Evolutionary conservation across 2,888 invertebrate genomes (phyloP), one percentile per base, ranked within the genome.

Genomic region (Sinohyriopsis cumingii): DNA sequence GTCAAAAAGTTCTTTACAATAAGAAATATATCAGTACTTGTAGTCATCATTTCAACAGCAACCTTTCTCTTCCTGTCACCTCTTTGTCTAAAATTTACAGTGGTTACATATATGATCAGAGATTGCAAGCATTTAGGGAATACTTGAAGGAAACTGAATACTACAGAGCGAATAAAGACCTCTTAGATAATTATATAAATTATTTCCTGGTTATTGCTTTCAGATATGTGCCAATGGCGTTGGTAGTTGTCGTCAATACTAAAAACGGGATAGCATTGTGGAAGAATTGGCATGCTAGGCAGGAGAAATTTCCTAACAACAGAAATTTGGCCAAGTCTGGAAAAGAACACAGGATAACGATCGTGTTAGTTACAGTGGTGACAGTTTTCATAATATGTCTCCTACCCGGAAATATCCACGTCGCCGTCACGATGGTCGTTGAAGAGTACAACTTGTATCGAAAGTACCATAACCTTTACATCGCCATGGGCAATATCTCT

Each of bases 401-500:
- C 18, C n/a, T 75, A 0, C 77, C 77, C 4, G 77, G 78, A 1
- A 72, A 74, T 60, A 22, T 73, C 33, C 45, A 78, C 3, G 60
- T 77, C 2, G 54, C 77, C 5, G 55, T 55, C 4, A 69, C 73
- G 19, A 56, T 63, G 3, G n/a, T 68, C n/a, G 53, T 68, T n/a
- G 65, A 68, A 7, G 72, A 67, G 55, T 80, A 76, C 55, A 59
- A 62, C n/a, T 74, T 77, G 66, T 74, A 75, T 65, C 73, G 75
- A 19, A 72, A 64, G 24, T 75, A 78, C 61, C 78, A 77, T 64
- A 80, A 80, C 66, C 28, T 80, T 22, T 80, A 78, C 59, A 25
- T 75, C 19, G 75, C 70, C 0, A 63, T 73, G 20, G 76, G 77
- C 64, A 78, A 77, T 33, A 33, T 78, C 7, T 72, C 69, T 19